phyloP scores from a whole-genome alignment of 1,140 invertebrate species.

The Drosophila willistoni region DNA sequence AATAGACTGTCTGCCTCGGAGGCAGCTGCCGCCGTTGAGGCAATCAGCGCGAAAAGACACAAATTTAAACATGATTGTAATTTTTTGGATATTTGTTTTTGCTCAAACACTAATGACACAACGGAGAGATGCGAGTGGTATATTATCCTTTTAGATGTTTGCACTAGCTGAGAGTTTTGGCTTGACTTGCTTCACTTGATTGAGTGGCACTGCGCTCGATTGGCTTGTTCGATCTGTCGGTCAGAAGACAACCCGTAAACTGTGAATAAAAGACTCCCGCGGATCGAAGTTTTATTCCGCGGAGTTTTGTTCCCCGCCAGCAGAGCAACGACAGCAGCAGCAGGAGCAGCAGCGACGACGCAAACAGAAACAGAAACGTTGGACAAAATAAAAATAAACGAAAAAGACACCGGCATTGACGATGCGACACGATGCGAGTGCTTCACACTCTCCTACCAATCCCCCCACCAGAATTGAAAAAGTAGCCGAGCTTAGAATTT shows the following conservation, averaged over 20 bases:
- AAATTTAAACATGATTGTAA: constrained; percentile 85
- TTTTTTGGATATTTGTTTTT: constrained; percentile 38
- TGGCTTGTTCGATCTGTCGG: constrained; percentile 80
- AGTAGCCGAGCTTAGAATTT: constrained; percentile 82
- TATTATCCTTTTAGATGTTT: constrained; percentile 38
- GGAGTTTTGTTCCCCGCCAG: constrained; percentile 83
- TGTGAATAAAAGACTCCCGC: constrained; percentile 83
- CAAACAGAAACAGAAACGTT: too few species aligned
- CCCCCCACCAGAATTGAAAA: constrained; percentile 30
- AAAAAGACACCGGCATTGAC: constrained; percentile 43
- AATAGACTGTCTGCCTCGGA: constrained; percentile 83
- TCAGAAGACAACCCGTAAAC: constrained; percentile 83
- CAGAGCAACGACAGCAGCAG: constrained; percentile 54
- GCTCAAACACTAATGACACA: constrained; percentile 55
- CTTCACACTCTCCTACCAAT: constrained; percentile 1
- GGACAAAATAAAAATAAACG: background rate
- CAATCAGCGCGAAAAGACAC: constrained; percentile 84
- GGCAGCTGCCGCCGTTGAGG: constrained; percentile 82
- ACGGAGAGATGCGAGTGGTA: constrained; percentile 17
- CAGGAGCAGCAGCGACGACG: constrained; percentile 48
- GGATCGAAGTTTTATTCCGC: too few species aligned
- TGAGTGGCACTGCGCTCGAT: constrained; percentile 75
- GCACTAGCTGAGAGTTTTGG: constrained; percentile 36
- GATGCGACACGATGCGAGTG: constrained; percentile 47
- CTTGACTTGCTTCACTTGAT: constrained; percentile 54